Evolutionary conservation across 92 coral and sea anemone species (phyloP), one percentile per base, ranked within the genome.

Genomic region (Zoanthus solanderi): DNA sequence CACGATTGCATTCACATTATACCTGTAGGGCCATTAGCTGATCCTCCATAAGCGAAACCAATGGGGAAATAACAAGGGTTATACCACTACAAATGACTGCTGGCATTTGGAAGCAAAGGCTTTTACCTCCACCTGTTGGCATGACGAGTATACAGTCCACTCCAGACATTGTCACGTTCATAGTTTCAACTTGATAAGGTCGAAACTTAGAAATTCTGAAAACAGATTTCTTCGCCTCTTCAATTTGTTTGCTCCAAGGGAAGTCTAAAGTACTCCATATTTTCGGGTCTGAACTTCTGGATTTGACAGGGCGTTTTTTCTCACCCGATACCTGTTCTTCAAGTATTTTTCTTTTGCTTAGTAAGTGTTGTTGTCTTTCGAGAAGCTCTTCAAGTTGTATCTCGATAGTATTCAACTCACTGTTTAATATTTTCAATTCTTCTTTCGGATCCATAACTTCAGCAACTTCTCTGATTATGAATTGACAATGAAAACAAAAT

Each of bases 71-170:
- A 69, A 95, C 99, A 17, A 97, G 94, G 31, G 98, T 97, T 9
- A 97, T 80, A 17, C 99, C 99, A 34, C 86, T 65, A 10, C 97
- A 95, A 77, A 95, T 56, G 47, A 97, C 92, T 0, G 98, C 98
- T 28, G 99, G 99, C 15, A 97, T 84, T 53, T 97, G 98, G 78
- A 97, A 97, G 71, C 98, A 95, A 8, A 96, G 75, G 72, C 98
- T 95, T 58, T 96, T 97, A 12, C 99, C 99, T 28, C 98, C 99
- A 8, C 99, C 99, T 2, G 98, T 97, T 4, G 99, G 99, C 98
- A 95, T 97, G 5, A 97, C 90, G 9, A 97, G 94, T 18, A 97
- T 92, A 71, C 99, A 97, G 86, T 97, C 99, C 9, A 78, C 83
- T n/a, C 93, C 96, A 57, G 99, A 93, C 97, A 97, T 92, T 0